Evolutionary conservation across 1,140 invertebrate species (phyloP).

Genomic region (Rhopalosiphum padi): DNA sequence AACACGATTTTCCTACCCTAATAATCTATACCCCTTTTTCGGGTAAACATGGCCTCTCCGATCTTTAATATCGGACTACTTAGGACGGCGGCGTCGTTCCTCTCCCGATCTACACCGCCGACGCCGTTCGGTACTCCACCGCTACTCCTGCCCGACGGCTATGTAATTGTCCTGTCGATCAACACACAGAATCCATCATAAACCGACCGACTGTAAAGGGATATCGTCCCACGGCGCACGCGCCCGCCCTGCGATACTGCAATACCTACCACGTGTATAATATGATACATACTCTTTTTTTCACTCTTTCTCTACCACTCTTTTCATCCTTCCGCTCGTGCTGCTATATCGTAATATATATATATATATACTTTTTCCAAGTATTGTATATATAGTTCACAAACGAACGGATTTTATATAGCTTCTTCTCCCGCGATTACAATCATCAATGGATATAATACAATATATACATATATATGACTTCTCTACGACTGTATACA

Average conservation of each 20-base stretch:
- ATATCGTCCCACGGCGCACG: neutral
- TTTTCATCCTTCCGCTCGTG: neutral
- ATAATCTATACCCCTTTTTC: conserved; percentile 52
- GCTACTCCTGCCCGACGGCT: neutral
- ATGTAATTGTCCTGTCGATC: conserved; percentile 57
- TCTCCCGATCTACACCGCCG: neutral
- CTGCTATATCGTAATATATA: neutral
- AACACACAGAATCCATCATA: conserved; percentile 51
- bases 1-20: conserved; percentile 50
- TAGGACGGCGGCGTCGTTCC: neutral
- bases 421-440: neutral
- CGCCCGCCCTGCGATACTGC: too few species aligned
- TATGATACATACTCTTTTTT: neutral
- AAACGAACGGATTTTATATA: neutral
- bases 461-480: neutral
- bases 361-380: neutral
- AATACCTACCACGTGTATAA: neutral
- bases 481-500: neutral
- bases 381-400: neutral
- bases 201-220: conserved; percentile 35
- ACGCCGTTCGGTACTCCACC: neutral
- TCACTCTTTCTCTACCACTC: neutral
- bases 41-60: conserved; percentile 47
- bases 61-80: conserved; percentile 57
- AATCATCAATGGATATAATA: conserved; percentile 17